Base-by-base conservation (phyloP, 2,888 invertebrate genomes). In the Netelia melanura region DNA sequence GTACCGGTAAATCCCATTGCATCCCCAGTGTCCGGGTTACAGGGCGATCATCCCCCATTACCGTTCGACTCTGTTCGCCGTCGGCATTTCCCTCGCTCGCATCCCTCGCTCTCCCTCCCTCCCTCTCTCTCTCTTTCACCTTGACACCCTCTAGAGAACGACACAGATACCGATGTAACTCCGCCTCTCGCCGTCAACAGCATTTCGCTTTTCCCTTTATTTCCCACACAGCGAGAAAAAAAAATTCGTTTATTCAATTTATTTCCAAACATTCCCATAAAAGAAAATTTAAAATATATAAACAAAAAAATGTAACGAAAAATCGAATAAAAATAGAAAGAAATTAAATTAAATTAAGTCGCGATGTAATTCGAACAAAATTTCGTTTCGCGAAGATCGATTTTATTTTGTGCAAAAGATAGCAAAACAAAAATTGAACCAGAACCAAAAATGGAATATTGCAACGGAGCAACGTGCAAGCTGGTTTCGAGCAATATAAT, bases 31-130 rank as follows among this genome's bases (percentile, higher is more conserved):
- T 85, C 81, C 79, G 87, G 89, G 89, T 90, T 90, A 89, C 89
- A 88, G 89, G 88, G 87, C 87, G 90, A 90, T 90, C 90, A 90
- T 90, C 90, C 89, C 89, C 90, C 87, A 89, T 91, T 90, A 89
- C 84, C 86, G 88, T 85, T 83, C 86, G 48, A 44, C 81, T 77
- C 82, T 48, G 74, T 71, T 68, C 68, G 85, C 86, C 87, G 86
- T 84, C 84, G 88, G 88, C 85, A 87, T 89, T 86, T 87, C 87
- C 87, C 86, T 88, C 88, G 87, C 86, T 84, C 84, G 76, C 75
- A 72, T 64, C 48, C 14, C 48, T 48, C 11, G 10, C 48, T 48
- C 48, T 48, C 48, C 14, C 48, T 48, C 48, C 11, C 48, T 48
- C 14, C 11, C 11, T 48, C 11, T 11, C 48, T 11, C 48, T 48